phyloP scores from a whole-genome alignment of 2,888 invertebrate genomes.

The Frankliniella intonsa region DNA sequence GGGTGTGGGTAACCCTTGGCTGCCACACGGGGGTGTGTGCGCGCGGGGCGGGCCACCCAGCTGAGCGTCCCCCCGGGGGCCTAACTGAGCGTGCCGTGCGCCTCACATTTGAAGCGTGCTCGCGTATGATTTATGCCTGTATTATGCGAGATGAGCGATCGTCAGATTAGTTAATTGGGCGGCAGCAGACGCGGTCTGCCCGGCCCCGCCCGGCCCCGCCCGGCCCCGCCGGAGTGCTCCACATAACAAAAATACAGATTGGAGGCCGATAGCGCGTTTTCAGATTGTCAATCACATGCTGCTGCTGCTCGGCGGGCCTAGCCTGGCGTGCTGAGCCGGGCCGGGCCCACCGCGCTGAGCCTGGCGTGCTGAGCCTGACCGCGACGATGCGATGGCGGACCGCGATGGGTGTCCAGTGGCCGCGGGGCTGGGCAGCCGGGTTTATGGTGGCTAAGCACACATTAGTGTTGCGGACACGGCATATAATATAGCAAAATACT shows the following conservation, averaged over 20 bases:
- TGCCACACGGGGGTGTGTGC: too few species aligned
- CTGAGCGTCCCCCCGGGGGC: background rate
- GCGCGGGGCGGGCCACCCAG: too few species aligned
- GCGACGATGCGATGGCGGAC: background rate
- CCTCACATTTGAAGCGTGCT: conserved; percentile 4
- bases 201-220: background rate
- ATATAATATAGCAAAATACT: too few species aligned
- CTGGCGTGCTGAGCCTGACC: background rate
- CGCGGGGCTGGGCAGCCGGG: background rate
- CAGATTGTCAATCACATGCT: background rate
- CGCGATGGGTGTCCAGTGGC: too few species aligned
- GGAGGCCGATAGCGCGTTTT: background rate
- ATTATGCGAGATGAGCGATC: conserved; percentile 24
- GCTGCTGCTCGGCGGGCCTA: background rate
- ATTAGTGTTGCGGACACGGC: too few species aligned
- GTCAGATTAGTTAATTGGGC: conserved; percentile 15
- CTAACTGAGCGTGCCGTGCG: background rate
- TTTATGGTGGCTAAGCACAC: background rate
- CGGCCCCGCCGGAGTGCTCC: background rate
- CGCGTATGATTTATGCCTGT: conserved; percentile 13
- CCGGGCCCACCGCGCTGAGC: background rate
- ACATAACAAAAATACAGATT: conserved; percentile 3
- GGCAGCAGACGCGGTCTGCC: background rate
- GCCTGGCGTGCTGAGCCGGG: too few species aligned
- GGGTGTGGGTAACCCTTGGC: too few species aligned